phyloP scores from a whole-genome alignment of 2,797 vertebrate genomes.

The Typhlichthys eigenmanni region DNA sequence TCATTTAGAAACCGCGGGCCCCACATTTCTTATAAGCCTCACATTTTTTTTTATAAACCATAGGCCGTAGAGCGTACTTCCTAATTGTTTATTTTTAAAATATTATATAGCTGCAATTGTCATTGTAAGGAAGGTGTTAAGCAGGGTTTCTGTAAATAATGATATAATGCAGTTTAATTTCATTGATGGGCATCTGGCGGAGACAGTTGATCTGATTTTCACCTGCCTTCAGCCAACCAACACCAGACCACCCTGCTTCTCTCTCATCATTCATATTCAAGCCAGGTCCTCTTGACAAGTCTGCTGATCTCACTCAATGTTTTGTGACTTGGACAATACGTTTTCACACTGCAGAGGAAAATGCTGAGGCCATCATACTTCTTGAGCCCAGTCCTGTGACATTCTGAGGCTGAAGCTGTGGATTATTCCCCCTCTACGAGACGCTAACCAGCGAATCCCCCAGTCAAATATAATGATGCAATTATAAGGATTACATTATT shows the following conservation, averaged over 20 bases:
- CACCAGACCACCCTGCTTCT: conserved; percentile 82
- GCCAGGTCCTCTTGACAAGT: conserved; percentile 85
- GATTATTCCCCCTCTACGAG: conserved; percentile 67
- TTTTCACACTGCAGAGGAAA: conserved; percentile 78
- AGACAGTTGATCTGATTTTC: conserved; percentile 78
- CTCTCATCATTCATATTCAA: conserved; percentile 88
- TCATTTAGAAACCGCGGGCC: conserved; percentile 65
- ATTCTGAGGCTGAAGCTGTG: conserved; percentile 70
- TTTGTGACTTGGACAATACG: conserved; percentile 85
- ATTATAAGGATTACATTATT: conserved; percentile 44
- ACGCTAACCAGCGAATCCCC: conserved; percentile 53
- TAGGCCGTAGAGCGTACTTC: conserved; percentile 19
- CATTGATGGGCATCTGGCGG: conserved; percentile 72
- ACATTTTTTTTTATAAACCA: no score
- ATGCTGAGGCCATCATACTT: conserved; percentile 79
- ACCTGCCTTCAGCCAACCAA: conserved; percentile 74
- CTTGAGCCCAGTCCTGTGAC: conserved; percentile 72
- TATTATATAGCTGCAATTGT: conserved; percentile 29
- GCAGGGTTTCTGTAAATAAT: conserved; percentile 45
- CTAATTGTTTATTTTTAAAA: conserved; percentile 9
- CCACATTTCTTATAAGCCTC: no score
- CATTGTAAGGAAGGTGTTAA: conserved; percentile 35
- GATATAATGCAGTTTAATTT: conserved; percentile 44
- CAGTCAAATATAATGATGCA: conserved; percentile 53
- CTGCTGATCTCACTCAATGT: conserved; percentile 87